Conservation (phyloP, 2,113 vertebrate species). For the Spea bombifrons region DNA sequence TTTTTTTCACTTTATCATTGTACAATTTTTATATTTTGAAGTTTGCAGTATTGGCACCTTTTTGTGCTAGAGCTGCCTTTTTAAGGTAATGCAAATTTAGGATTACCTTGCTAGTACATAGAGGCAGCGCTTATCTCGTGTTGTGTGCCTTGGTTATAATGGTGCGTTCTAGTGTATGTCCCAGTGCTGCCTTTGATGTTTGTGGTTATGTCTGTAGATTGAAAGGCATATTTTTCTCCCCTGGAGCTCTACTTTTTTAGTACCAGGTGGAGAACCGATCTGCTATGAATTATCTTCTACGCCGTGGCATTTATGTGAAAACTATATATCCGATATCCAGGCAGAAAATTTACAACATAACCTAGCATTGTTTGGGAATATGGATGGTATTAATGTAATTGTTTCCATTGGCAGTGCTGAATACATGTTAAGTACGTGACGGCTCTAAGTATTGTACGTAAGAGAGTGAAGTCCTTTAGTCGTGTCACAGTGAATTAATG, state of each 20-base stretch:
- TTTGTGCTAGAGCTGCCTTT: neutral
- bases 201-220: neutral
- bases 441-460: slow-evolving; percentile 31
- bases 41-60: neutral
- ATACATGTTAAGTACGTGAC: slow-evolving; percentile 6
- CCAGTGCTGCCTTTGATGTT: neutral
- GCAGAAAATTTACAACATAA: neutral
- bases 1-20: neutral
- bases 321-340: neutral
- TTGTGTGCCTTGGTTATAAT: slow-evolving; percentile 2
- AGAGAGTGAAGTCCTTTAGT: neutral
- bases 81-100: neutral
- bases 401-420: neutral
- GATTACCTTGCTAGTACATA: neutral
- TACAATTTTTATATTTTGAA: neutral
- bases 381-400: neutral
- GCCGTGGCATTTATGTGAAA: no score
- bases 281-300: no score
- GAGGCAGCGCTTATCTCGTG: neutral
- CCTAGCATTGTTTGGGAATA: neutral
- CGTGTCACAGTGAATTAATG: slow-evolving; percentile 14
- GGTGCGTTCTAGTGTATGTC: slow-evolving; percentile 4
- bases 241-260: no score
- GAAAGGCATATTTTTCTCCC: no score
- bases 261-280: no score